Conservation (phyloP, 2,113 vertebrate species). For the Antennarius striatus region DNA sequence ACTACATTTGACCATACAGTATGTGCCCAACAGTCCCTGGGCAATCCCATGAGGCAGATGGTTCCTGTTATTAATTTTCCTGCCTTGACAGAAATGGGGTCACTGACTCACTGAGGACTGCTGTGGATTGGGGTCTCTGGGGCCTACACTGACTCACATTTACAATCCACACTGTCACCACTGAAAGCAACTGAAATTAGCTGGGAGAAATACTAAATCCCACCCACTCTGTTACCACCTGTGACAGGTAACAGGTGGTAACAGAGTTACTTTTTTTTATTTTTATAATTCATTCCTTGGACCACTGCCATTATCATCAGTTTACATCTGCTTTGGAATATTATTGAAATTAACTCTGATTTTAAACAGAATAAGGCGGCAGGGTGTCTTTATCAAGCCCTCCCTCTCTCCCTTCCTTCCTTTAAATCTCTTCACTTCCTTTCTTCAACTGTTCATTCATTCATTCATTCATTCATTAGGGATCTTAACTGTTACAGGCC, state of each 20-base stretch:
- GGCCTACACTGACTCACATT: slow-evolving; percentile 68
- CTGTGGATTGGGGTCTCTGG: slow-evolving; percentile 53
- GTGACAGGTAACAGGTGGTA: background rate
- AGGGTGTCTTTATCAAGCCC: too few species aligned
- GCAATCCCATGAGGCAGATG: slow-evolving; percentile 50
- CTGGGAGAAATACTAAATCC: slow-evolving; percentile 56
- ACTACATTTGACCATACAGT: slow-evolving; percentile 2
- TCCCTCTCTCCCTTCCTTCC: too few species aligned
- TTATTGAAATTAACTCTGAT: too few species aligned
- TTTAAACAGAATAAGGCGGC: too few species aligned
- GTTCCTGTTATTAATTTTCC: slow-evolving; percentile 70
- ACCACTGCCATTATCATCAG: too few species aligned
- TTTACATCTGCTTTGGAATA: too few species aligned
- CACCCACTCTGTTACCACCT: slow-evolving; percentile 30
- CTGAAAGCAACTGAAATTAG: slow-evolving; percentile 61
- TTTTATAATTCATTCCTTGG: too few species aligned
- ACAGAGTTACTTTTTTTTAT: background rate
- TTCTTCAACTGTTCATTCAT: too few species aligned
- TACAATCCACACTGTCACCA: slow-evolving; percentile 54
- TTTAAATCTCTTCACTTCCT: too few species aligned
- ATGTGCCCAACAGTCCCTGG: slow-evolving; percentile 45
- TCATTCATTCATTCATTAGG: too few species aligned
- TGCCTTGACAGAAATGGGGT: slow-evolving; percentile 71
- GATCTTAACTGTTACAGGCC: too few species aligned
- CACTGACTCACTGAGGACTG: slow-evolving; percentile 72